These are phyloP conservation scores for Drosophila erecta DNA, from an alignment of 1,140 invertebrate species.

Conservation along the genomic window DNA sequence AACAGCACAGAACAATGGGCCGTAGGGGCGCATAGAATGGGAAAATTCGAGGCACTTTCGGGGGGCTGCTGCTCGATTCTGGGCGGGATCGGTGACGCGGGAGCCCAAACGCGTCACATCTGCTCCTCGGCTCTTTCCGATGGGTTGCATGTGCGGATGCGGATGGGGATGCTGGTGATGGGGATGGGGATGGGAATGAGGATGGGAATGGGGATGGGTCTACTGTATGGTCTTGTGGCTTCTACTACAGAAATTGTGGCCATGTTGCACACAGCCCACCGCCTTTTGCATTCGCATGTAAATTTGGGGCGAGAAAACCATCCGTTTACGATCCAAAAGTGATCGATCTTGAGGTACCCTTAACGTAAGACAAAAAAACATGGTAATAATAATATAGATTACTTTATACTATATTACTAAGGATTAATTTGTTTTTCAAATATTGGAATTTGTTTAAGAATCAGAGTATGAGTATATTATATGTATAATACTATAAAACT, in stretches of 20 bases:
- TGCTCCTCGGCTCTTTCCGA: constrained; percentile 28
- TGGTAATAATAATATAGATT: too few species aligned
- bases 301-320: constrained; percentile 1
- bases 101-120: constrained; percentile 53
- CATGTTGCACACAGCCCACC: constrained; percentile 24
- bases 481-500: too few species aligned
- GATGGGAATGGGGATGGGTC: not conserved
- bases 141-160: not conserved
- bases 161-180: constrained; percentile 7
- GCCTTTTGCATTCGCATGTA: constrained; percentile 48
- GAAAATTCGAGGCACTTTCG: constrained; percentile 46
- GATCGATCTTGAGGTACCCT: constrained; percentile 3
- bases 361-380: too few species aligned
- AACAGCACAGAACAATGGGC: constrained; percentile 16
- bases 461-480: too few species aligned
- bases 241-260: constrained; percentile 39
- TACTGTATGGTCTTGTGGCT: constrained; percentile 24
- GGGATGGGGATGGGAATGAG: not conserved
- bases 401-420: too few species aligned
- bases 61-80: constrained; percentile 1
- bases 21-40: constrained; percentile 51
- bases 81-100: constrained; percentile 16
- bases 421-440: too few species aligned
- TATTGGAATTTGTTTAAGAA: too few species aligned
- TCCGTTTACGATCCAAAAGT: not conserved